Evolutionary conservation across 2,113 vertebrate genomes (phyloP).

Genomic region (Emydura subglobosa): DNA sequence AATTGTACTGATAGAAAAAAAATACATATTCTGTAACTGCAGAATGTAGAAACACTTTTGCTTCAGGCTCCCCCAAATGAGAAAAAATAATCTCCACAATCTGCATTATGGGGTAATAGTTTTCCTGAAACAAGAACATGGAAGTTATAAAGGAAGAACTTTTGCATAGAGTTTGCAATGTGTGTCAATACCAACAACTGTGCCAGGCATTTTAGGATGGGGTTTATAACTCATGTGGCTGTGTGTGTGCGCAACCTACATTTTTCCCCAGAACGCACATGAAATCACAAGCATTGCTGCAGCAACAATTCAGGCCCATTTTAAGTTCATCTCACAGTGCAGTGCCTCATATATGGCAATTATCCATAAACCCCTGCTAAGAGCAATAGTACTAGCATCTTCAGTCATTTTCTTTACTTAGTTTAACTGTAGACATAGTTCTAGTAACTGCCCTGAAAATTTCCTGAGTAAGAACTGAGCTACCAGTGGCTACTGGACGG

Average conservation of each 20-base stretch:
- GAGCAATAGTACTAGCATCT: background rate
- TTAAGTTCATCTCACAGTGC: background rate
- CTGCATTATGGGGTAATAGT: too few species aligned
- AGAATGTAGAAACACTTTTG: background rate
- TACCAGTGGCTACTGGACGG: background rate
- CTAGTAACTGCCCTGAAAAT: background rate
- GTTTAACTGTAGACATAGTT: background rate
- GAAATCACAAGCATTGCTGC: background rate
- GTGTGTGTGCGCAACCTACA: background rate
- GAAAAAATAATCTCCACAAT: background rate
- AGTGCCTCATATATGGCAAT: background rate
- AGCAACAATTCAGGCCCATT: background rate
- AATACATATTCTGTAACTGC: background rate
- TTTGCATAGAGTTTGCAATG: background rate
- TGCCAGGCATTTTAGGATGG: background rate
- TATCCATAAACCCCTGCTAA: background rate
- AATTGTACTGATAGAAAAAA: background rate
- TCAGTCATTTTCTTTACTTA: background rate
- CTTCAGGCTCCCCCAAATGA: background rate
- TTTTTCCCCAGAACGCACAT: background rate
- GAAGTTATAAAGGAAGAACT: background rate
- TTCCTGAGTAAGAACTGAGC: background rate
- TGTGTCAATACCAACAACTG: background rate
- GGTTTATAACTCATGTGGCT: background rate
- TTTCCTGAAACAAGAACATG: background rate